Conservation (phyloP, 1,140 invertebrate species). For the Ceratina calcarata region DNA sequence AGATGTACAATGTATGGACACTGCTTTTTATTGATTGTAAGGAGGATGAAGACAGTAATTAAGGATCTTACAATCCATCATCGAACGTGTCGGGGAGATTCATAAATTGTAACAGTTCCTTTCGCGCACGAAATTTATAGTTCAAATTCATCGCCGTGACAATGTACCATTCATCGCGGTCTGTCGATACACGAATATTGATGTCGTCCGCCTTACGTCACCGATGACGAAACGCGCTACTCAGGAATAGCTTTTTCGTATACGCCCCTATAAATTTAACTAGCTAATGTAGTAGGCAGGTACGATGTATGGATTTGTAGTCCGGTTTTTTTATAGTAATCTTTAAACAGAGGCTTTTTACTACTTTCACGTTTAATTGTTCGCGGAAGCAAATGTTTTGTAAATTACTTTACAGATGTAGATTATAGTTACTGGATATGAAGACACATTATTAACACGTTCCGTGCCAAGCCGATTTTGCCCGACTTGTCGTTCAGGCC, state of each 20-base stretch:
- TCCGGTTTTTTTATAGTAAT: not conserved
- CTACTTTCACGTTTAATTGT: too few species aligned
- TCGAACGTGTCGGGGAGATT: not conserved
- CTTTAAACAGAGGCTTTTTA: not conserved
- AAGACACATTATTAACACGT: too few species aligned
- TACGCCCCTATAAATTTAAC: not conserved
- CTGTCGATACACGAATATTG: constrained; percentile 2
- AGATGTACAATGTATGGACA: not conserved
- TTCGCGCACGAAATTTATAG: constrained; percentile 1
- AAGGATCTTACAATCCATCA: constrained; percentile 1
- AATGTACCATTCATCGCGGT: not conserved
- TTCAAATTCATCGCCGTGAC: not conserved
- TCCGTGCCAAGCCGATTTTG: too few species aligned
- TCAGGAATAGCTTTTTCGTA: not conserved
- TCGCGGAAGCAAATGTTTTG: too few species aligned
- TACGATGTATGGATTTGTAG: not conserved
- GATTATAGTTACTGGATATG: too few species aligned
- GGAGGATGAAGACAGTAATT: not conserved
- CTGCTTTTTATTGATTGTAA: not conserved
- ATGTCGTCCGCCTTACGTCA: constrained; percentile 10
- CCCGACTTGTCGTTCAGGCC: too few species aligned
- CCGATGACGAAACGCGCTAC: constrained; percentile 5
- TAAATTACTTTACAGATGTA: too few species aligned
- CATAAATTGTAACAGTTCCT: constrained; percentile 24
- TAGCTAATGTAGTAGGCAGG: too few species aligned